Evolutionary conservation across 2,888 invertebrate species (phyloP).

Genomic region (Cepaea hortensis): DNA sequence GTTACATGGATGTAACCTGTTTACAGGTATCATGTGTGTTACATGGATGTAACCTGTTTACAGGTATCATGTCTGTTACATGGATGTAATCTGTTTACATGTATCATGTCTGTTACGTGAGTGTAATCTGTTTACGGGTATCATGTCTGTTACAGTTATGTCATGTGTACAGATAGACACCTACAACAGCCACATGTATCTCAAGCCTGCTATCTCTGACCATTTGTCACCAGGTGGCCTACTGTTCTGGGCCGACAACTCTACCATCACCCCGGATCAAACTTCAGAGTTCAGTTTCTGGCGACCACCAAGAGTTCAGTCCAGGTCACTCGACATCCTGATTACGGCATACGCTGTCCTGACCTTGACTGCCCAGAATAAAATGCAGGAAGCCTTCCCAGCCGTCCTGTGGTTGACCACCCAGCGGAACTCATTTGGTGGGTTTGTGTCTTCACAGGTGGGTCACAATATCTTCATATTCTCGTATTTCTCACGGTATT

Average conservation of each 20-base stretch:
- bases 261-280: neutral
- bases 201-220: neutral
- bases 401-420: conserved; percentile 72
- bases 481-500: too few species aligned
- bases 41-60: too few species aligned
- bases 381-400: conserved; percentile 60
- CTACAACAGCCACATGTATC: neutral
- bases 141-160: too few species aligned
- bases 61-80: too few species aligned
- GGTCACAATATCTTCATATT: too few species aligned
- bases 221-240: conserved; percentile 60
- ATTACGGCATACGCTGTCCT: conserved; percentile 74
- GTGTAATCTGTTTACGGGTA: too few species aligned
- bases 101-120: too few species aligned
- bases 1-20: too few species aligned
- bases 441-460: conserved; percentile 76
- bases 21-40: too few species aligned
- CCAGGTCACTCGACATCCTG: conserved; percentile 70
- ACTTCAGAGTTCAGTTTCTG: conserved; percentile 44
- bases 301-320: conserved; percentile 55
- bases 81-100: too few species aligned
- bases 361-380: conserved; percentile 55
- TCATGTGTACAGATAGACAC: too few species aligned
- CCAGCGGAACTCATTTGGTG: conserved; percentile 72
- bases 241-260: conserved; percentile 62